Evolutionary conservation across 2,113 vertebrate species (phyloP).

Genomic region (Albula glossodonta): DNA sequence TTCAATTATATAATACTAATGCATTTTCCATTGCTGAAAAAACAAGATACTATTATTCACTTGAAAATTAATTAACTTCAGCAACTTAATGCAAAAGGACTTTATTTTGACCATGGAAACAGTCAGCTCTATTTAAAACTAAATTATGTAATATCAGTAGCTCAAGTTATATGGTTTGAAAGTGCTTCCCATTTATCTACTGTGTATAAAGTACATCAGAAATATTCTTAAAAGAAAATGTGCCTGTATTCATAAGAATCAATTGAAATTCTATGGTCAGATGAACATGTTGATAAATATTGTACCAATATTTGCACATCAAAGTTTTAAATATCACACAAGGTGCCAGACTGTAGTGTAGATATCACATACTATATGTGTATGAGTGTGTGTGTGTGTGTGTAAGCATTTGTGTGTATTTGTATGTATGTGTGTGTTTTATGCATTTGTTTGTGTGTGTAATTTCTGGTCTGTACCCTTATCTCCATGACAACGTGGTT

Average conservation of each 20-base stretch:
- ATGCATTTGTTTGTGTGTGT: neutral
- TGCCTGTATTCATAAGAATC: neutral
- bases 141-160: too few relatives aligned
- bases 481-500: constrained; percentile 91
- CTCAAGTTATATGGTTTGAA: too few relatives aligned
- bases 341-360: neutral
- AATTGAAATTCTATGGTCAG: neutral
- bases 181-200: neutral
- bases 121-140: neutral
- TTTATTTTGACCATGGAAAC: neutral
- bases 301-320: constrained; percentile 3
- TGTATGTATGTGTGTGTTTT: constrained; percentile 37
- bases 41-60: too few relatives aligned
- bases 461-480: constrained; percentile 66
- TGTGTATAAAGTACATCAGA: neutral
- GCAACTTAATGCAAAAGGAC: too few relatives aligned
- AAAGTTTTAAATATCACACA: neutral
- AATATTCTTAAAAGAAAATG: neutral
- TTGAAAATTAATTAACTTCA: too few relatives aligned
- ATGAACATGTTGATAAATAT: neutral
- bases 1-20: neutral
- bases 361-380: constrained; percentile 8
- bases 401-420: constrained; percentile 31
- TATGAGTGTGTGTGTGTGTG: constrained; percentile 19
- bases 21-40: too few relatives aligned